A percentile compares a stretch with the other conserved stretches of the same genome.
These are phyloP conservation scores for Escarpia spicata DNA, from an alignment of 2,888 invertebrate genomes.

Conservation along the genomic window DNA sequence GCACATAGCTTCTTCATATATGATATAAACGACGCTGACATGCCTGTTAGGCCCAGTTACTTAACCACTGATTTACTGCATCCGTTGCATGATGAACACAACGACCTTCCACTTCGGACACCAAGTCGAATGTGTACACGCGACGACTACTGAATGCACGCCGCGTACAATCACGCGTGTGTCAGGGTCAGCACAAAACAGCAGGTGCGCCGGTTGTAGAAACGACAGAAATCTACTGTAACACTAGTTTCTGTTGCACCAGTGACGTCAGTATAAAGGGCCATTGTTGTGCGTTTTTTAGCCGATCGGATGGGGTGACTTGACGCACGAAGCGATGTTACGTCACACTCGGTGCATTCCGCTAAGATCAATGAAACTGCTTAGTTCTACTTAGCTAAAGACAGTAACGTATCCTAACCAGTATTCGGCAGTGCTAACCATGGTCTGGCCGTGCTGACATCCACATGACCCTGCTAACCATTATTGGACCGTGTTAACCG, in stretches of 20 bases:
- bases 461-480: no score
- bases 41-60: neutral
- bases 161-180: neutral
- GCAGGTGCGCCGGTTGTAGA: neutral
- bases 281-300: neutral
- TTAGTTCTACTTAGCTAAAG: no score
- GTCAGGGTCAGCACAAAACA: neutral
- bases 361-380: no score
- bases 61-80: neutral
- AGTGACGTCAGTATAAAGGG: neutral
- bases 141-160: no score
- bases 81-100: neutral
- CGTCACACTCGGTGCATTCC: no score
- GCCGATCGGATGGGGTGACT: neutral
- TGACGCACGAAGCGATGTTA: neutral
- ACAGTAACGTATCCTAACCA: no score
- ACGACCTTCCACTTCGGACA: neutral
- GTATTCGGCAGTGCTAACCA: no score
- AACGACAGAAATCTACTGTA: neutral
- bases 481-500: no score
- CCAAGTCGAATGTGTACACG: neutral
- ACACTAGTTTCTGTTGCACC: neutral
- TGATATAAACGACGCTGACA: neutral
- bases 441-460: no score
- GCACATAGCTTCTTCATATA: neutral